Conservation (phyloP, 2,888 invertebrate genomes). For the Allophyes oxyacanthae region DNA sequence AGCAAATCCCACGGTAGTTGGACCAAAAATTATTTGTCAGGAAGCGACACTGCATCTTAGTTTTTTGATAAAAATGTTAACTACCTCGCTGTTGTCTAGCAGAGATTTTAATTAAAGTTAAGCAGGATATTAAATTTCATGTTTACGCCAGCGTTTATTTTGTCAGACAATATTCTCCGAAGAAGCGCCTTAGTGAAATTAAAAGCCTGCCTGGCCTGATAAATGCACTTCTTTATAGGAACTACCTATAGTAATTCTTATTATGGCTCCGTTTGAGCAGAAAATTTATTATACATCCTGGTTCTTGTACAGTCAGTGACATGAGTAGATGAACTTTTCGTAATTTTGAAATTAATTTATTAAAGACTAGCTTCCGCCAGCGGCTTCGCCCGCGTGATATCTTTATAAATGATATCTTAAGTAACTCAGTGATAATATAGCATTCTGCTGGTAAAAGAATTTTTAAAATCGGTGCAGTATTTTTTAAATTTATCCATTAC, state of each 20-base stretch:
- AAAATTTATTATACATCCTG: conserved; percentile 1
- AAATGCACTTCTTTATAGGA: conserved; percentile 20
- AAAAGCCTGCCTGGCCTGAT: conserved; percentile 14
- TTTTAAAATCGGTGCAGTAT: too few species aligned
- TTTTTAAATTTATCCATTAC: too few species aligned
- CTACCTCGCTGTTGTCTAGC: neutral
- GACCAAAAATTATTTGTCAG: too few species aligned
- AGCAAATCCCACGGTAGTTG: too few species aligned
- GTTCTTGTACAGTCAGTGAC: neutral
- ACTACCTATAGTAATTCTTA: too few species aligned
- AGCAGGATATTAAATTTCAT: conserved; percentile 19
- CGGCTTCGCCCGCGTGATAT: too few species aligned
- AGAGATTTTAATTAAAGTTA: conserved; percentile 11
- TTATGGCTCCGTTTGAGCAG: neutral
- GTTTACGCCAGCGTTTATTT: conserved; percentile 2
- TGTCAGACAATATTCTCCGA: conserved; percentile 17
- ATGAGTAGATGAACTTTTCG: too few species aligned
- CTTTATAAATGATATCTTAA: too few species aligned
- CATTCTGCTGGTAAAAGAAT: too few species aligned
- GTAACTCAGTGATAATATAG: too few species aligned
- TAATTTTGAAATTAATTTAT: too few species aligned
- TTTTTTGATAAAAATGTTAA: neutral
- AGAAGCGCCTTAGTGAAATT: conserved; percentile 35
- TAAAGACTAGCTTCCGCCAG: too few species aligned
- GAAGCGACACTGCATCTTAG: conserved; percentile 13